phyloP scores from a whole-genome alignment of 64 coral and sea anemone species.

The Acropora tenuis region DNA sequence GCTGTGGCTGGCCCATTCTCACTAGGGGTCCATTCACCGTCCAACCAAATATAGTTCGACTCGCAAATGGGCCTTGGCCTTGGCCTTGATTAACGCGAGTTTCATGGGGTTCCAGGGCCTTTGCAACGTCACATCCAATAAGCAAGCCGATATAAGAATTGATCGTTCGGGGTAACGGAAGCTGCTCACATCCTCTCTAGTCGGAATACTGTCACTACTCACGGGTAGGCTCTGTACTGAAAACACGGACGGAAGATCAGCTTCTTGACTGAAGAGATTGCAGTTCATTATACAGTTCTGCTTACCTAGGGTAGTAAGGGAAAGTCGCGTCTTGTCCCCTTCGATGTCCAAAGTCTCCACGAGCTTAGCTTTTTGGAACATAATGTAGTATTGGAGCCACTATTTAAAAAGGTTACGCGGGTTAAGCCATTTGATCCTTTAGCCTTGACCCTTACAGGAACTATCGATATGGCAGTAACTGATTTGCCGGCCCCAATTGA shows the following conservation, averaged over 20 bases:
- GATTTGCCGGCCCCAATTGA: not conserved
- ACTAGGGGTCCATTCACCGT: constrained; percentile 30
- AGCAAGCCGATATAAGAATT: constrained; percentile 30
- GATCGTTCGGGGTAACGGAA: constrained; percentile 1
- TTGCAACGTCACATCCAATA: constrained; percentile 17
- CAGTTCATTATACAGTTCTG: not conserved
- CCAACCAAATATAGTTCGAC: constrained; percentile 41
- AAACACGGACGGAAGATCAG: constrained; percentile 29
- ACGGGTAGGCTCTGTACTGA: constrained; percentile 19
- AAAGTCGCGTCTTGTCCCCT: not conserved
- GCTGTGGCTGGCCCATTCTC: not conserved
- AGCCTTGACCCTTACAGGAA: not conserved
- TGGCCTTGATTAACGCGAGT: not conserved
- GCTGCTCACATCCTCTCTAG: constrained; percentile 17
- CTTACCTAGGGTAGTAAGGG: not conserved
- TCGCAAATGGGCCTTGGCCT: constrained; percentile 24
- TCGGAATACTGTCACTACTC: not conserved
- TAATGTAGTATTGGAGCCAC: not conserved
- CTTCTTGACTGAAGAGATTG: not conserved
- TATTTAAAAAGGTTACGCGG: not conserved
- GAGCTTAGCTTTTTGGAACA: not conserved
- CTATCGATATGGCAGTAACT: not conserved
- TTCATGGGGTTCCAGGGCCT: constrained; percentile 41
- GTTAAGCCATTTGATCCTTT: not conserved
- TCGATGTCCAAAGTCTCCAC: not conserved